Conservation (phyloP, 2,797 vertebrate genomes). For the Manis javanica region DNA sequence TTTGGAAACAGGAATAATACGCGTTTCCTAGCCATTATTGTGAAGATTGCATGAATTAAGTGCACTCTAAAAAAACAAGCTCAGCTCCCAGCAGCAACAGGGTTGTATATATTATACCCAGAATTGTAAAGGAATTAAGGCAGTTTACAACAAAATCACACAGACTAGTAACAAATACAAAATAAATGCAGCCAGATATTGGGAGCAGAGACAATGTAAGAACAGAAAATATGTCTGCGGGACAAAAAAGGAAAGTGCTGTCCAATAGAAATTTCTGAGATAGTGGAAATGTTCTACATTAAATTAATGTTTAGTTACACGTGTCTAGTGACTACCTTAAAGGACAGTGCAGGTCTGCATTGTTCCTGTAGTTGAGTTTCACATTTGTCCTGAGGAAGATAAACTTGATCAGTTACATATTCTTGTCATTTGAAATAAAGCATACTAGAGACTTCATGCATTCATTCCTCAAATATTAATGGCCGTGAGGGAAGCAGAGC, state of each 20-base stretch:
- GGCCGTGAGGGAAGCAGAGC: background rate
- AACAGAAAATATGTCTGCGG: background rate
- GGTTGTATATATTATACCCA: background rate
- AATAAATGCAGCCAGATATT: background rate
- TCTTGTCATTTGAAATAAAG: background rate
- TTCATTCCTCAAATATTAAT: background rate
- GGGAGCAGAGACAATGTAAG: slow-evolving; percentile 6
- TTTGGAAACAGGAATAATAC: background rate
- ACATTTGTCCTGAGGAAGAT: background rate
- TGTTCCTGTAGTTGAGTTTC: background rate
- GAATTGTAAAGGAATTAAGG: background rate
- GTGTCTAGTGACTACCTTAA: background rate
- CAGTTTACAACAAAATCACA: background rate
- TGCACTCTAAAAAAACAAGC: background rate
- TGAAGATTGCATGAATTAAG: background rate
- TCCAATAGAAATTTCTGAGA: background rate
- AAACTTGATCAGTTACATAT: background rate
- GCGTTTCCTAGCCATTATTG: background rate
- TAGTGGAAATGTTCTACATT: background rate
- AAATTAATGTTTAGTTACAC: background rate
- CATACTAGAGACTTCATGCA: background rate
- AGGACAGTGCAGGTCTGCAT: background rate
- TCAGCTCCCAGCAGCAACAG: background rate
- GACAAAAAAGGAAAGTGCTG: background rate
- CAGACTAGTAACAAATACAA: background rate